Conservation (phyloP, 2,797 vertebrate genomes). For the Rhyacichthys aspro region DNA sequence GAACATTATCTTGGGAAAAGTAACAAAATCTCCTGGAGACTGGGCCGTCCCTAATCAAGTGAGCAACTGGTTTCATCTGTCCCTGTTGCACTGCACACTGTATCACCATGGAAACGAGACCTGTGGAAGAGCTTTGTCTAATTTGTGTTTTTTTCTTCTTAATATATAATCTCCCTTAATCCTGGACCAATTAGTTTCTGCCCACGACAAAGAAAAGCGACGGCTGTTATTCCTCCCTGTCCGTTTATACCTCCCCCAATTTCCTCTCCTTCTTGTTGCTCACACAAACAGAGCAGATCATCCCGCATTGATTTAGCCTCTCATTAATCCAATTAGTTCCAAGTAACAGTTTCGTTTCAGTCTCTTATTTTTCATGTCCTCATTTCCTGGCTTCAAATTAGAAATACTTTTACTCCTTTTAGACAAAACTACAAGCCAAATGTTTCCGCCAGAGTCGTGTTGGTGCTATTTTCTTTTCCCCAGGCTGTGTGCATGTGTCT, state of each 20-base stretch:
- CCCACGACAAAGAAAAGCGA: conserved; percentile 68
- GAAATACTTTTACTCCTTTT: conserved; percentile 1
- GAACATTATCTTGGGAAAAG: conserved; percentile 7
- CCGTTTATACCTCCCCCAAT: conserved; percentile 27
- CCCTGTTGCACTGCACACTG: conserved; percentile 48
- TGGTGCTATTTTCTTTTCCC: conserved; percentile 17
- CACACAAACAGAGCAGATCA: conserved; percentile 32
- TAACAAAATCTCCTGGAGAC: conserved; percentile 11
- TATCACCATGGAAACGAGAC: conserved; percentile 70
- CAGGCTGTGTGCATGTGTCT: conserved; percentile 35
- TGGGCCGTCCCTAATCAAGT: conserved; percentile 25
- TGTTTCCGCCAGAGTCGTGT: not conserved
- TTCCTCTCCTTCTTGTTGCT: conserved; percentile 39
- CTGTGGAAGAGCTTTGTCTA: conserved; percentile 58
- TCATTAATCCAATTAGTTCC: conserved; percentile 60
- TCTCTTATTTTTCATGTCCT: conserved; percentile 3
- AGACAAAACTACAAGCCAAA: conserved; percentile 7
- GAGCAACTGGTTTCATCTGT: conserved; percentile 57
- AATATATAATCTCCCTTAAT: conserved; percentile 78
- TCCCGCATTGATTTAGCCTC: conserved; percentile 43
- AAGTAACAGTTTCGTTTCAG: conserved; percentile 42
- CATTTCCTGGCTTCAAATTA: conserved; percentile 7
- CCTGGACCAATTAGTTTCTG: conserved; percentile 83
- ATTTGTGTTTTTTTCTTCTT: conserved; percentile 42
- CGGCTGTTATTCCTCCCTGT: conserved; percentile 27